These are phyloP conservation scores for Eleginops maclovinus DNA, from an alignment of 2,113 vertebrate species.

Conservation along the genomic window DNA sequence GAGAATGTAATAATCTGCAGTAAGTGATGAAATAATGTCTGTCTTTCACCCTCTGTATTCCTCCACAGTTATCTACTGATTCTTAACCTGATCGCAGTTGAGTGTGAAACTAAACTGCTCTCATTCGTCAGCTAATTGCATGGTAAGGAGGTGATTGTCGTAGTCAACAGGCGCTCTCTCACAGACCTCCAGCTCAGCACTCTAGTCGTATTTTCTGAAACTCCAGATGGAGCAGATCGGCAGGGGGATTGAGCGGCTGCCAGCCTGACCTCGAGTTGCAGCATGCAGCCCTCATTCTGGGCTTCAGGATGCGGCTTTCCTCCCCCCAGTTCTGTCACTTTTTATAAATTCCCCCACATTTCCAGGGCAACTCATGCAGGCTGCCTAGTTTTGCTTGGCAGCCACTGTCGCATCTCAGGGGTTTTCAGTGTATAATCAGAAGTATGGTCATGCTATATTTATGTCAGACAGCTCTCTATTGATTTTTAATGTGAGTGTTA, in stretches of 20 bases:
- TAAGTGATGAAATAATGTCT: not conserved
- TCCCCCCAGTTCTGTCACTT: constrained; percentile 41
- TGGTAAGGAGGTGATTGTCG: constrained; percentile 52
- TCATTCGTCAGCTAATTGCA: constrained; percentile 44
- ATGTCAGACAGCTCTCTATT: constrained; percentile 19
- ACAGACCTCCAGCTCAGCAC: constrained; percentile 65
- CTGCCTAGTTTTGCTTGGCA: constrained; percentile 11
- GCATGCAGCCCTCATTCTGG: constrained; percentile 27
- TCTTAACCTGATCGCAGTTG: constrained; percentile 7
- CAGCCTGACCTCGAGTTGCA: constrained; percentile 50
- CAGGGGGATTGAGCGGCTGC: constrained; percentile 53
- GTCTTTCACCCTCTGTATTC: not conserved
- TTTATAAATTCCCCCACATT: constrained; percentile 55
- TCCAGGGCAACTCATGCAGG: constrained; percentile 46
- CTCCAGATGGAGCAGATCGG: constrained; percentile 72
- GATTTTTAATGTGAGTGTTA: not conserved
- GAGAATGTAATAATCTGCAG: not conserved
- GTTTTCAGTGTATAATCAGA: constrained; percentile 10
- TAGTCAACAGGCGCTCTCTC: constrained; percentile 44
- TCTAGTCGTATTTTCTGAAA: constrained; percentile 39
- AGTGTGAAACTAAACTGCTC: constrained; percentile 29
- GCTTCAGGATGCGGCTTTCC: constrained; percentile 28
- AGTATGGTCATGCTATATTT: constrained; percentile 15
- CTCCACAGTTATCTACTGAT: not conserved
- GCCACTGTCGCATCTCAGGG: not conserved